phyloP scores from a whole-genome alignment of 1,140 invertebrate species.

The Leucophenga varia region DNA sequence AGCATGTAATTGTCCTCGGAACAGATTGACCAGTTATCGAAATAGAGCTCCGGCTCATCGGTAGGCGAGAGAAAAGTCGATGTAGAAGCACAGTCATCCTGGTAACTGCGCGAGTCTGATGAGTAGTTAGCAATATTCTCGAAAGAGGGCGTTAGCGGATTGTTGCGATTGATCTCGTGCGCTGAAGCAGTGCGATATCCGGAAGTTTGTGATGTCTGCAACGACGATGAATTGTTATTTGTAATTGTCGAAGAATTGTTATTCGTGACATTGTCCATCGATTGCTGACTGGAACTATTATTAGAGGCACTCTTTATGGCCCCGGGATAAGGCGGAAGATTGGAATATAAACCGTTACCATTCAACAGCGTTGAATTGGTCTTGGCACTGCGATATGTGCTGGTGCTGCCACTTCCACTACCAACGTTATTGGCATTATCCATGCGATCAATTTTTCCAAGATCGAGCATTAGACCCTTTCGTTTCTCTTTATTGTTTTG shows the following conservation, averaged over 20 bases:
- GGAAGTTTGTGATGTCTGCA: constrained; percentile 34
- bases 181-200: constrained; percentile 56
- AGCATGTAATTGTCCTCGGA: constrained; percentile 60
- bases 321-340: constrained; percentile 45
- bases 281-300: constrained; percentile 41
- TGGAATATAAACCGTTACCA: constrained; percentile 44
- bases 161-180: constrained; percentile 55
- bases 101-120: constrained; percentile 50
- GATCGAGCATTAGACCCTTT: constrained; percentile 68
- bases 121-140: constrained; percentile 55
- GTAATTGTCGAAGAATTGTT: constrained; percentile 46
- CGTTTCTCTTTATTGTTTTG: constrained; percentile 48
- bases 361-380: constrained; percentile 33
- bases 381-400: constrained; percentile 31
- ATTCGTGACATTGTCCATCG: constrained; percentile 37
- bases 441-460: constrained; percentile 61
- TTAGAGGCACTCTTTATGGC: constrained; percentile 37
- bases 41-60: constrained; percentile 63
- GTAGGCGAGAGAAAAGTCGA: constrained; percentile 62
- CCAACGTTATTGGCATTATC: constrained; percentile 41
- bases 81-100: constrained; percentile 53
- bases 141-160: constrained; percentile 47
- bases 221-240: constrained; percentile 41
- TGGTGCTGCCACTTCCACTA: constrained; percentile 16
- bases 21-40: constrained; percentile 70